Evolutionary conservation across 2,888 invertebrate genomes (phyloP), one percentile per base, ranked within the genome.

Genomic region (Ormia ochracea): DNA sequence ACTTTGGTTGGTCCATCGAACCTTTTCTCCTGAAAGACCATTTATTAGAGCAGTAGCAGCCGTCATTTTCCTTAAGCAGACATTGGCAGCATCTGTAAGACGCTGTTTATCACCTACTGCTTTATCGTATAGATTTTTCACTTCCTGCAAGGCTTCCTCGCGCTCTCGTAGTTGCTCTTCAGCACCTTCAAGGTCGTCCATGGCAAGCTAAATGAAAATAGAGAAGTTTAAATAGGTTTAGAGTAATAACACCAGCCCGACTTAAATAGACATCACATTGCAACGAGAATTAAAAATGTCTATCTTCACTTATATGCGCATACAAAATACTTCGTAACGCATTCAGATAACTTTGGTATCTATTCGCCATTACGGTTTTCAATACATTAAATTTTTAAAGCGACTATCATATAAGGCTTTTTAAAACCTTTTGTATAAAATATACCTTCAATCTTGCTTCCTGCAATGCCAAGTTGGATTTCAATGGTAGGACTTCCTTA

Each of bases 41-140:
- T 98, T 97, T 78, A 98, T 98, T 17, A 98, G 91, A 1, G 97
- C 96, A 4, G 97, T 97, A 0, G 98, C 98, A 0, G 98, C 97
- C 52, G 95, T 96, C 98, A 98, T 98, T 91, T 98, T 98, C 28
- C 97, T 92, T 45, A 98, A 90, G 85, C 98, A 98, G 1, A 89
- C 89, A 87, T 97, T 97, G 0, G 98, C 98, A 59, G 98, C 98
- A 85, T 98, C 97, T 0, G 95, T 96, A 17, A 98, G 89, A 78
- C 96, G 92, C 90, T 97, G 95, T 87, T 98, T 98, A 87, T 98
- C 98, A 63, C 94, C 93, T 54, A 98, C 96, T 0, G 98, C 98
- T 33, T 94, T 93, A 88, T 98, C 97, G 88, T 98, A 98, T 88
- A 96, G 95, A 76, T 95, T 94, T 90, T 98, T 97, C 0, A 98